Conservation (phyloP, 2,888 invertebrate species). For the Trissoscelio sp. region DNA sequence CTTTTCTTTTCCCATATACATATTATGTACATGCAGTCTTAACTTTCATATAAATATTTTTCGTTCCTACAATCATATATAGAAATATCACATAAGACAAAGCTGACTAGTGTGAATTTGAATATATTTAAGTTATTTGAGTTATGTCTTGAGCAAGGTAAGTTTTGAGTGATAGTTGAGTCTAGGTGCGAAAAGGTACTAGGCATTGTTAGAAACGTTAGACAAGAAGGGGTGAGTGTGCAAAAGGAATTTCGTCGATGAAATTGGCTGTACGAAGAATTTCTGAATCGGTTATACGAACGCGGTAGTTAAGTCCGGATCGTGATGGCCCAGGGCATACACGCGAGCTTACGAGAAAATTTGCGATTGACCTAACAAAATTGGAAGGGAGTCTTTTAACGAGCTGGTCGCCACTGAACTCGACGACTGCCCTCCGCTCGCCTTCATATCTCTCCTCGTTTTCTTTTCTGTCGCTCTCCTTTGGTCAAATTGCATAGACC, state of each 20-base stretch:
- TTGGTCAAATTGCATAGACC: slow-evolving; percentile 52
- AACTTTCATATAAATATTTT: too few relatives aligned
- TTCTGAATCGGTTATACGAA: slow-evolving; percentile 81
- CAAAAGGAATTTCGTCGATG: slow-evolving; percentile 80
- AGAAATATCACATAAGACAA: too few relatives aligned
- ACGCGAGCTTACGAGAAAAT: slow-evolving; percentile 83
- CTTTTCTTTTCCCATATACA: too few relatives aligned
- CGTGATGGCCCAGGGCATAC: slow-evolving; percentile 83
- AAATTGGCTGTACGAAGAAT: slow-evolving; percentile 82
- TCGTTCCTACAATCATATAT: too few relatives aligned
- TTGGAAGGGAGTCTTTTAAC: slow-evolving; percentile 80
- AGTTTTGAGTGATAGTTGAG: too few relatives aligned
- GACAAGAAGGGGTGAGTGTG: slow-evolving; percentile 71
- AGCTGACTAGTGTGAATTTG: too few relatives aligned
- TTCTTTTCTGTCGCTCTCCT: slow-evolving; percentile 52
- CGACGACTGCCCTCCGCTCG: slow-evolving; percentile 64
- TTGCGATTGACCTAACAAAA: slow-evolving; percentile 83
- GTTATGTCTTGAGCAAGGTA: too few relatives aligned
- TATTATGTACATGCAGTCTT: too few relatives aligned
- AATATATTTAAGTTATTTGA: too few relatives aligned
- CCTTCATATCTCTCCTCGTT: slow-evolving; percentile 48
- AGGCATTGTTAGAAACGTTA: slow-evolving; percentile 32
- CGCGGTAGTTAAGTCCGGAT: slow-evolving; percentile 81
- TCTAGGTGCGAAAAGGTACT: slow-evolving; percentile 25
- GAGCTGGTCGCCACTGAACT: slow-evolving; percentile 77